A percentile compares a stretch with the other conserved stretches of the same genome.
These are phyloP conservation scores for Myioborus miniatus DNA, from an alignment of 2,797 vertebrate species.

Conservation along the genomic window DNA sequence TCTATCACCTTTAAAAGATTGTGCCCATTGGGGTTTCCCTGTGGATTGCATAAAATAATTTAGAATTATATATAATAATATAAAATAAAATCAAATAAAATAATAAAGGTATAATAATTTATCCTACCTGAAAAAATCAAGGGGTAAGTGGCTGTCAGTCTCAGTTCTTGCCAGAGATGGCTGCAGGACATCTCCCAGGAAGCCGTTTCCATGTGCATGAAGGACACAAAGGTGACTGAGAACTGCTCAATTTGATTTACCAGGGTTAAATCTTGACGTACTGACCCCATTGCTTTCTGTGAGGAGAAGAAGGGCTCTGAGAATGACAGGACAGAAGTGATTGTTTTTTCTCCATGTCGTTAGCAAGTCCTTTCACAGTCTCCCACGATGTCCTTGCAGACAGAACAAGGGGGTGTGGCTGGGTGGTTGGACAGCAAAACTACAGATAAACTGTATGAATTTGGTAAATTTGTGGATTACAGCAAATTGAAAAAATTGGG, in stretches of 20 bases:
- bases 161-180: neutral
- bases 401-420: accelerated
- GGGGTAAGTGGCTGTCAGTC: neutral
- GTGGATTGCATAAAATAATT: neutral
- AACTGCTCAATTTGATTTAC: neutral
- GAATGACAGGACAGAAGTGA: accelerated
- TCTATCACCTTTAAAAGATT: neutral
- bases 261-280: neutral
- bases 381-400: neutral
- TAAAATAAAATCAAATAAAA: neutral
- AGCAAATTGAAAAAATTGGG: neutral
- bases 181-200: neutral
- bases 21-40: accelerated
- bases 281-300: neutral
- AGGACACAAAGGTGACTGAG: neutral
- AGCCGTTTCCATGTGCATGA: accelerated
- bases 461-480: neutral
- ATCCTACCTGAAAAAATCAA: neutral
- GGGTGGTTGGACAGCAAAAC: neutral
- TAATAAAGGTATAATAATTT: neutral
- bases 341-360: neutral
- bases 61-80: neutral
- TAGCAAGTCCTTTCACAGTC: neutral
- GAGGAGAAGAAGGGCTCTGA: neutral
- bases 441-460: neutral